Base-by-base conservation (phyloP, 1,140 invertebrate genomes). In the Potamilus streckersoni region DNA sequence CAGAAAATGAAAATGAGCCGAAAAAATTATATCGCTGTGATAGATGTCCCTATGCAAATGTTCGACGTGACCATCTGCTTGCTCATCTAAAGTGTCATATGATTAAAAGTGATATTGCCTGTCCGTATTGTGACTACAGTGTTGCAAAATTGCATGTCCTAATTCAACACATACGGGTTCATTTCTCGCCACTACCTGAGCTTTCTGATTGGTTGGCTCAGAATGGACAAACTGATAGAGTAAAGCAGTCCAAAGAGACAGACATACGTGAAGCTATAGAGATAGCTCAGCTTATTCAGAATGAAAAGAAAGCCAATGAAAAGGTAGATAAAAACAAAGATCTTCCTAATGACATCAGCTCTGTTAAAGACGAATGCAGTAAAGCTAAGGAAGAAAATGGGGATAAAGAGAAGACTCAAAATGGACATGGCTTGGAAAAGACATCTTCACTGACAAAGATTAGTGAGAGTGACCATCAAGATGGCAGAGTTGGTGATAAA, bases 91-190 rank as follows among this genome's bases (percentile, higher is more conserved):
- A 93, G 82, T 92, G 95, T 61, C 95, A 96, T 83, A 92, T 92
- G 72, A 92, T 91, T 31, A 91, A 91, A 64, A 91, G 91, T 70
- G 92, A 92, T 72, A 92, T 94, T 85, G 90, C 93, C 80, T 96
- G 95, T 89, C 93, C 93, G n/a, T 93, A 94, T 85, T 96, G 95
- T 89, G 94, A 96, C 90, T 95, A 95, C 87, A 93, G 93, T 27
- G 94, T 94, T 4, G 92, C 93, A 0, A 94, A 95, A 84, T 92
- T 92, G 16, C 93, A 95, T 84, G 94, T 95, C 74, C 86, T 95
- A 13, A 90, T 93, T n/a, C 95, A 96, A 74, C 95, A 96, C 88
- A 91, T 94, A 38, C 95, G 94, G 87, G 90, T 95, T 38, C 95
- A 96, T 88, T 96, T 96, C 85, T 85, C 82, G 79, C 86, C 86